Percentiles rank a stretch among this genome's conserved stretches.
Conservation (phyloP, 2,797 vertebrate genomes). For the Danio tinwini region DNA sequence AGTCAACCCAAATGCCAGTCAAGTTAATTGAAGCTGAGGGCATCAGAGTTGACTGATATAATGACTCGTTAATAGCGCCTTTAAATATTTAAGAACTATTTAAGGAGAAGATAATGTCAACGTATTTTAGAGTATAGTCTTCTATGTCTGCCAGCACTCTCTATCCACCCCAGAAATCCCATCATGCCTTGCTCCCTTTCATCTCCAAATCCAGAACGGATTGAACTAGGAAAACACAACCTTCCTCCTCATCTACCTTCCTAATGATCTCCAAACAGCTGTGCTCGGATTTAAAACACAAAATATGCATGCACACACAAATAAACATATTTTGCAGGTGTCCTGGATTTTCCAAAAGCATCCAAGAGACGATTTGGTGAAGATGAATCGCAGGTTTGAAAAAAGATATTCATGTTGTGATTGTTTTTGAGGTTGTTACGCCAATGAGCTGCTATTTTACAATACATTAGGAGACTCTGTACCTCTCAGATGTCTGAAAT, state of each 20-base stretch:
- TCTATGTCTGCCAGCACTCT: slow-evolving; percentile 35
- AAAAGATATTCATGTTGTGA: slow-evolving; percentile 10
- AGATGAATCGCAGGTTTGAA: not conserved
- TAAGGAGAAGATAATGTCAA: slow-evolving; percentile 26
- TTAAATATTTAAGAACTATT: slow-evolving; percentile 42
- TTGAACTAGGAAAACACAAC: slow-evolving; percentile 54
- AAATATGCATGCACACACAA: slow-evolving; percentile 28
- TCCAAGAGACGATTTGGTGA: not conserved
- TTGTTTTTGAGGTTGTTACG: slow-evolving; percentile 24
- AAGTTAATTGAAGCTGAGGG: slow-evolving; percentile 38
- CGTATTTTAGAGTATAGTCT: slow-evolving; percentile 42
- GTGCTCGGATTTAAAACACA: slow-evolving; percentile 37
- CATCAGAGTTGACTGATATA: slow-evolving; percentile 13
- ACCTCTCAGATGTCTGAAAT: slow-evolving; percentile 20
- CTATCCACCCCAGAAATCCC: slow-evolving; percentile 54
- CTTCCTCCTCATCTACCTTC: slow-evolving; percentile 47
- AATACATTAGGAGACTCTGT: slow-evolving; percentile 28
- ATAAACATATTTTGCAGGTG: not conserved
- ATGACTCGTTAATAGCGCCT: slow-evolving; percentile 23
- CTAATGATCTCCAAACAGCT: slow-evolving; percentile 62
- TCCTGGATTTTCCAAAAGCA: slow-evolving; percentile 6
- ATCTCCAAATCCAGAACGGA: slow-evolving; percentile 54
- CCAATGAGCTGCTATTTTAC: slow-evolving; percentile 13
- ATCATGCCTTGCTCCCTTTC: slow-evolving; percentile 53
- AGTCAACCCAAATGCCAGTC: slow-evolving; percentile 23